phyloP scores from a whole-genome alignment of 2,797 vertebrate species.

The Enteromius unitaeniatus region DNA sequence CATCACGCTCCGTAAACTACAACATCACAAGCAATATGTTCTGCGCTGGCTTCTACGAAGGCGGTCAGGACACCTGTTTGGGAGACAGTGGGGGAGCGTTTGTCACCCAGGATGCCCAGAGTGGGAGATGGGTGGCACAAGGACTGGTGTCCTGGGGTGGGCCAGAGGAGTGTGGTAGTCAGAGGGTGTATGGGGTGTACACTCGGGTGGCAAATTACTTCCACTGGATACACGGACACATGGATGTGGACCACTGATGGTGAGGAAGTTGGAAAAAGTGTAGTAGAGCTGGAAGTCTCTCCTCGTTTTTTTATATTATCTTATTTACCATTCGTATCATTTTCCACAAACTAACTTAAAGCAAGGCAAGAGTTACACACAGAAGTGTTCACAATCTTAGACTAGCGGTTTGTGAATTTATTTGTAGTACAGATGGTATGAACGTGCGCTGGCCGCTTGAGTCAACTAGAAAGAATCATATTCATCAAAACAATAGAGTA shows the following conservation, averaged over 20 bases:
- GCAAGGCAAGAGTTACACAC: not conserved
- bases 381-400: not conserved
- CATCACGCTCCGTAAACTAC: slow-evolving; percentile 88
- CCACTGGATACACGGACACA: slow-evolving; percentile 84
- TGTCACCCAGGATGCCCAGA: slow-evolving; percentile 80
- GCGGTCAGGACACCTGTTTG: slow-evolving; percentile 92
- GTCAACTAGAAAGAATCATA: not conserved
- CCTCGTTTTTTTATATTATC: not conserved
- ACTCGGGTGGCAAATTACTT: slow-evolving; percentile 90
- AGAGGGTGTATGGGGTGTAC: slow-evolving; percentile 95
- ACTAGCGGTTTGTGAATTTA: not conserved
- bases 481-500: not conserved
- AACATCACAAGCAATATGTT: slow-evolving; percentile 97
- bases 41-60: slow-evolving; percentile 92
- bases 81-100: slow-evolving; percentile 97
- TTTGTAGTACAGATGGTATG: not conserved
- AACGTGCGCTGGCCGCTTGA: not conserved
- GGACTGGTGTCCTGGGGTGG: slow-evolving; percentile 96
- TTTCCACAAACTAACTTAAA: slow-evolving; percentile 23
- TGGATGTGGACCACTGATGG: slow-evolving; percentile 60
- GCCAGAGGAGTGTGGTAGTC: slow-evolving; percentile 92
- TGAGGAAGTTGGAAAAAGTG: slow-evolving; percentile 22
- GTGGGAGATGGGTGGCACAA: slow-evolving; percentile 86
- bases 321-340: slow-evolving; percentile 26
- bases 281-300: not conserved